phyloP scores from a whole-genome alignment of 2,113 vertebrate species.

The Amia ocellicauda region DNA sequence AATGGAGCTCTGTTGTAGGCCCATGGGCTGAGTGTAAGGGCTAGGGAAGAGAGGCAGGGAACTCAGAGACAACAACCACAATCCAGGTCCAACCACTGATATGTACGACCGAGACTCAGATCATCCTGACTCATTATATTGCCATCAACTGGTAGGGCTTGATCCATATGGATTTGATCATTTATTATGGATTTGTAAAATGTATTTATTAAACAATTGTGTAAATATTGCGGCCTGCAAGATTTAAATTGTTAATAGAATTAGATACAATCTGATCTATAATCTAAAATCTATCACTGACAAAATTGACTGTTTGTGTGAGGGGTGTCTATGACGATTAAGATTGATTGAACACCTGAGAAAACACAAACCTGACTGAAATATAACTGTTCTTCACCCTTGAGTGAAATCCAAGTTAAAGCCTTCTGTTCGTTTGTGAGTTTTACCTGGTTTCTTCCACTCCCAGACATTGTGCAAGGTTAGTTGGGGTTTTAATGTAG shows the following conservation, averaged over 20 bases:
- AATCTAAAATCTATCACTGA: too few species aligned
- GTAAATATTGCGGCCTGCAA: too few species aligned
- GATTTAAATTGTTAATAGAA: too few species aligned
- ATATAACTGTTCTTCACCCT: conserved; percentile 9
- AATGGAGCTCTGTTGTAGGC: conserved; percentile 66
- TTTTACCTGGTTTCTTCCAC: conserved; percentile 30
- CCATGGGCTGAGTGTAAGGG: conserved; percentile 47
- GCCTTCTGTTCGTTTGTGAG: too few species aligned
- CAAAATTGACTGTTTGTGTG: neutral
- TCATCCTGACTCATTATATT: too few species aligned
- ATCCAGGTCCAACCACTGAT: neutral
- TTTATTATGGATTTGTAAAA: too few species aligned
- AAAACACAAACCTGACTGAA: conserved; percentile 18
- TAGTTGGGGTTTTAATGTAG: conserved; percentile 32
- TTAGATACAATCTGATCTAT: too few species aligned
- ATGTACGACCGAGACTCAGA: too few species aligned
- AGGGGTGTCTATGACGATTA: neutral
- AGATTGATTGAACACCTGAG: too few species aligned
- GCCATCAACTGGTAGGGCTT: too few species aligned
- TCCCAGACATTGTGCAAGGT: conserved; percentile 25
- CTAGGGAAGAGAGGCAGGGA: neutral
- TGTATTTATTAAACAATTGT: too few species aligned
- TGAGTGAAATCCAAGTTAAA: conserved; percentile 3
- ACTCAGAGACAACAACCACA: conserved; percentile 1
- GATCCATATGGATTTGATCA: too few species aligned